phyloP scores from a whole-genome alignment of 2,888 invertebrate genomes.

The Macroteleia sp. region DNA sequence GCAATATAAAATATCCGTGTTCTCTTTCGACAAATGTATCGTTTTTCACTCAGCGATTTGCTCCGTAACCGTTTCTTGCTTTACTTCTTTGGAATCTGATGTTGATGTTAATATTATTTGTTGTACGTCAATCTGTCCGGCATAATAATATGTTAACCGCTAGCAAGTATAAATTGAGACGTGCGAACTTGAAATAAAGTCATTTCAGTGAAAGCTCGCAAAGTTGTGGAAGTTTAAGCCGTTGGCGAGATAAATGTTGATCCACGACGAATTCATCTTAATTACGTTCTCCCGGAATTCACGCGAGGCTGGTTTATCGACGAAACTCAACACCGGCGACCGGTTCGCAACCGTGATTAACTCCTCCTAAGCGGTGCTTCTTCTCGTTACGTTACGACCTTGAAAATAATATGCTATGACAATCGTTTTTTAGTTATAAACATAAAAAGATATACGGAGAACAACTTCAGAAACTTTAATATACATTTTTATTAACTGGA shows the following conservation, averaged over 20 bases:
- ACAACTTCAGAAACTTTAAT: no score
- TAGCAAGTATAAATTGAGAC: conserved; percentile 34
- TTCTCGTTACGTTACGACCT: conserved; percentile 9
- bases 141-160: conserved; percentile 19
- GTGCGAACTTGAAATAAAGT: conserved; percentile 41
- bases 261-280: conserved; percentile 58
- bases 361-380: conserved; percentile 28
- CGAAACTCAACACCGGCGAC: conserved; percentile 59
- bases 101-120: no score
- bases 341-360: conserved; percentile 52
- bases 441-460: no score
- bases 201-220: conserved; percentile 38
- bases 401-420: conserved; percentile 25
- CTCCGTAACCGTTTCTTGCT: no score
- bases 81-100: no score
- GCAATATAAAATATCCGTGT: no score
- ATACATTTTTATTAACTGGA: no score
- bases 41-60: no score
- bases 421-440: no score
- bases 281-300: conserved; percentile 61
- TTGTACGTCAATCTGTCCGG: conserved; percentile 2
- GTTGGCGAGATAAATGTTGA: conserved; percentile 55
- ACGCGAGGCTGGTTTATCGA: conserved; percentile 59
- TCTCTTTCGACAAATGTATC: no score
- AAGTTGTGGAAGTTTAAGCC: conserved; percentile 49